phyloP scores from a whole-genome alignment of 2,797 vertebrate species.

The Enteromius treurensis region DNA sequence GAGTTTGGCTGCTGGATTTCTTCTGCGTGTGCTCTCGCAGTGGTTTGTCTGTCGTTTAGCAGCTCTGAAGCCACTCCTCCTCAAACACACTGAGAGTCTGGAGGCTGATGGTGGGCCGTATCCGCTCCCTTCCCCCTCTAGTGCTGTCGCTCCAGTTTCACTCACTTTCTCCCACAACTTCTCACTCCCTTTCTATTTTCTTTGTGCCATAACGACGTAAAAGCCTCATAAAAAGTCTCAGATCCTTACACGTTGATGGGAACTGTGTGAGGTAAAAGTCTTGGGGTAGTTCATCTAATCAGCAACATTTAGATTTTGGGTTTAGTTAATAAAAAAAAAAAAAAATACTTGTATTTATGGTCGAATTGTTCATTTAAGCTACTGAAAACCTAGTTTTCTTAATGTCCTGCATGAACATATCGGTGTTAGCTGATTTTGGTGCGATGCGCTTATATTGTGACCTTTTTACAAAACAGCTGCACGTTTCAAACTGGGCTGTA shows the following conservation, averaged over 20 bases:
- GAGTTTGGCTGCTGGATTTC: constrained; percentile 59
- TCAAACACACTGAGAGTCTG: constrained; percentile 6
- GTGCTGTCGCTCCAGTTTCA: background rate
- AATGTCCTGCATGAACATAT: background rate
- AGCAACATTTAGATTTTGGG: background rate
- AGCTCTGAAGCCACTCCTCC: constrained; percentile 14
- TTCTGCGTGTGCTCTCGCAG: constrained; percentile 55
- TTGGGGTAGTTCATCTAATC: background rate
- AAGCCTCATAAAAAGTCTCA: constrained; percentile 41
- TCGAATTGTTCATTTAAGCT: background rate
- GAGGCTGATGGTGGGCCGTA: background rate
- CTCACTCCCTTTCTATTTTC: background rate
- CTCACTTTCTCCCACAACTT: constrained; percentile 14
- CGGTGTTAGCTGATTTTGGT: background rate
- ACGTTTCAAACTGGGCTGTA: background rate
- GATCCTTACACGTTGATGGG: constrained; percentile 31
- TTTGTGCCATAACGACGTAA: constrained; percentile 22
- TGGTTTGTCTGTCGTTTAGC: constrained; percentile 18
- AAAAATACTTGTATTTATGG: background rate
- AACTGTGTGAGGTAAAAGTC: constrained; percentile 22
- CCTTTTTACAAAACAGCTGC: background rate
- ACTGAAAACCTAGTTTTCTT: background rate
- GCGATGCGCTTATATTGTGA: background rate
- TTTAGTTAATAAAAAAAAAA: background rate
- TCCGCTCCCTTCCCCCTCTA: background rate